A percentile compares a stretch with the other conserved stretches of the same genome.
These are phyloP conservation scores for Aricia artaxerxes DNA, from an alignment of 2,888 invertebrate genomes.

Conservation along the genomic window DNA sequence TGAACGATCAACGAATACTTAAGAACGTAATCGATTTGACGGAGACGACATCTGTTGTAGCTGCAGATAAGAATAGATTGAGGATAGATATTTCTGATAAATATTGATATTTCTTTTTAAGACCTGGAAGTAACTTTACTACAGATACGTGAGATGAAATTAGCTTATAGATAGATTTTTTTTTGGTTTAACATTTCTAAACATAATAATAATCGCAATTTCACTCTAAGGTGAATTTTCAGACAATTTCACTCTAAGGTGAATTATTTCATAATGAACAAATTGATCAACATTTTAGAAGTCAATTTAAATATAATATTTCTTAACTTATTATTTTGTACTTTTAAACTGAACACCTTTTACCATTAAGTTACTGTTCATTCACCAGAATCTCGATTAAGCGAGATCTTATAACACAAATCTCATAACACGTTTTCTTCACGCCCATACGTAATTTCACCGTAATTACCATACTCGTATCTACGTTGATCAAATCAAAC, in stretches of 20 bases:
- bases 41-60: background rate
- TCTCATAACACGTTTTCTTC: background rate
- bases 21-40: conserved; percentile 9
- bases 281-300: too few relatives aligned
- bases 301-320: too few relatives aligned
- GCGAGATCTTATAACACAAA: background rate
- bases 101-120: background rate
- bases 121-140: background rate
- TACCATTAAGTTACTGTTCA: background rate
- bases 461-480: conserved; percentile 13
- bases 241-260: too few relatives aligned
- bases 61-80: background rate
- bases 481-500: conserved; percentile 14
- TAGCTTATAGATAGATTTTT: too few relatives aligned
- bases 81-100: background rate
- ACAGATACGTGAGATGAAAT: too few relatives aligned
- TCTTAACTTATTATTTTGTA: too few relatives aligned
- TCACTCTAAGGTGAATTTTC: too few relatives aligned
- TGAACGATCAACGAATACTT: conserved; percentile 11
- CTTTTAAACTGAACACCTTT: background rate
- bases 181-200: too few relatives aligned
- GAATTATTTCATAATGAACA: too few relatives aligned
- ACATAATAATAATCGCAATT: too few relatives aligned
- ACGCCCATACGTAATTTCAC: background rate
- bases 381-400: background rate